Percentiles rank a stretch among this genome's conserved stretches.
Evolutionary conservation across 2,888 invertebrate genomes (phyloP).

Genomic region (Lordiphosa andalusiaca): DNA sequence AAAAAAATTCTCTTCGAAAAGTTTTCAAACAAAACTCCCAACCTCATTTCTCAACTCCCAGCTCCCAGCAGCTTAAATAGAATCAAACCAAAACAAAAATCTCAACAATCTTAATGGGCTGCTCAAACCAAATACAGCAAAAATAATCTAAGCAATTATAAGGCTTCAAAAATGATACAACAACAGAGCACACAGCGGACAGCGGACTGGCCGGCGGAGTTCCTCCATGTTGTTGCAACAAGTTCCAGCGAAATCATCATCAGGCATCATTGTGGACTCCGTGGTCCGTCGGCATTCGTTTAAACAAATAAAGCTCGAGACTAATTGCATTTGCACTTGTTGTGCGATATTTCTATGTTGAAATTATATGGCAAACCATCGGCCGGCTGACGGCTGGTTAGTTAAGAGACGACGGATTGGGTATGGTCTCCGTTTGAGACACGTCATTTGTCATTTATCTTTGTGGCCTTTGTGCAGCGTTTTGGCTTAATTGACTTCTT

Average conservation of each 20-base stretch:
- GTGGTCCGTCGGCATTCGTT: constrained; percentile 56
- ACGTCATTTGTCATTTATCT: constrained; percentile 72
- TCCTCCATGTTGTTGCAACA: constrained; percentile 23
- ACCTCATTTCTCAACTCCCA: too few species aligned
- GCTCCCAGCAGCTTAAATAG: background rate
- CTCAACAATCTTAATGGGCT: constrained; percentile 65
- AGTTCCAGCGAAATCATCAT: constrained; percentile 24
- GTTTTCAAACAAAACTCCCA: too few species aligned
- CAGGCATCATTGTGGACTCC: constrained; percentile 15
- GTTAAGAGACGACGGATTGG: constrained; percentile 10
- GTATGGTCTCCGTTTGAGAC: constrained; percentile 47
- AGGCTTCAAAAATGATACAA: constrained; percentile 55
- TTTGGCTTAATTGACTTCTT: constrained; percentile 68
- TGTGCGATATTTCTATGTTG: constrained; percentile 69
- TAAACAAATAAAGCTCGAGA: constrained; percentile 69
- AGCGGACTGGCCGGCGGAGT: background rate
- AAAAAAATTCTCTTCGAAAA: too few species aligned
- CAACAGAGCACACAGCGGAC: constrained; percentile 30
- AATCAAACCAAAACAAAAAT: constrained; percentile 29
- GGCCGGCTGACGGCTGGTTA: constrained; percentile 4
- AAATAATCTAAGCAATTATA: constrained; percentile 64
- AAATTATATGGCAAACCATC: constrained; percentile 54
- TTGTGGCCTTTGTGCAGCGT: constrained; percentile 63
- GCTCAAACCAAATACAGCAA: constrained; percentile 60
- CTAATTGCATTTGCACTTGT: constrained; percentile 74